Evolutionary conservation across 1,140 invertebrate genomes (phyloP).

Genomic region (Drosophila cardini): DNA sequence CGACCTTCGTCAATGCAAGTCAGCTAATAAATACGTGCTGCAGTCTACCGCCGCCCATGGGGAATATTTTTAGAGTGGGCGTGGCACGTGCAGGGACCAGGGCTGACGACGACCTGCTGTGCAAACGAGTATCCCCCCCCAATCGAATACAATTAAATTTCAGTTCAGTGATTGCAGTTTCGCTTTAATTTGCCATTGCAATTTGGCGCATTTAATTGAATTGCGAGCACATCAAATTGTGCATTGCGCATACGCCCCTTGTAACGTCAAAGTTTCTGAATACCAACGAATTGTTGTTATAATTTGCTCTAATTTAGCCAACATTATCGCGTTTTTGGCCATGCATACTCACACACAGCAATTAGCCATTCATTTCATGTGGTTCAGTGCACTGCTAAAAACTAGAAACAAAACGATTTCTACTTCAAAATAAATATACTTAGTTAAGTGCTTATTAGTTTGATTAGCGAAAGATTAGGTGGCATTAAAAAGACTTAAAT

Average conservation of each 20-base stretch:
- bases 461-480: no score
- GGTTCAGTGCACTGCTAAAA: neutral
- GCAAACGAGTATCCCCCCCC: neutral
- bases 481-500: neutral
- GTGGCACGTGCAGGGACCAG: neutral
- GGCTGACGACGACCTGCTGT: constrained; percentile 6
- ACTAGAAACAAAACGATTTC: neutral
- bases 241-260: constrained; percentile 65
- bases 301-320: constrained; percentile 64
- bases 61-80: neutral
- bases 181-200: constrained; percentile 63
- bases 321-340: constrained; percentile 66
- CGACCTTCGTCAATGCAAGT: constrained; percentile 79
- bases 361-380: constrained; percentile 43
- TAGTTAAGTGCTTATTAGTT: neutral
- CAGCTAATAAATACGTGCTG: constrained; percentile 82
- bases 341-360: constrained; percentile 40
- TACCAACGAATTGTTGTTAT: constrained; percentile 56
- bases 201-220: constrained; percentile 69
- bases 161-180: constrained; percentile 60
- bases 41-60: constrained; percentile 32
- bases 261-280: constrained; percentile 27
- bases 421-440: neutral
- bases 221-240: constrained; percentile 64
- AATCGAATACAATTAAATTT: constrained; percentile 66